Conservation (phyloP, 2,113 vertebrate species). For the Pelvicachromis taeniatus region DNA sequence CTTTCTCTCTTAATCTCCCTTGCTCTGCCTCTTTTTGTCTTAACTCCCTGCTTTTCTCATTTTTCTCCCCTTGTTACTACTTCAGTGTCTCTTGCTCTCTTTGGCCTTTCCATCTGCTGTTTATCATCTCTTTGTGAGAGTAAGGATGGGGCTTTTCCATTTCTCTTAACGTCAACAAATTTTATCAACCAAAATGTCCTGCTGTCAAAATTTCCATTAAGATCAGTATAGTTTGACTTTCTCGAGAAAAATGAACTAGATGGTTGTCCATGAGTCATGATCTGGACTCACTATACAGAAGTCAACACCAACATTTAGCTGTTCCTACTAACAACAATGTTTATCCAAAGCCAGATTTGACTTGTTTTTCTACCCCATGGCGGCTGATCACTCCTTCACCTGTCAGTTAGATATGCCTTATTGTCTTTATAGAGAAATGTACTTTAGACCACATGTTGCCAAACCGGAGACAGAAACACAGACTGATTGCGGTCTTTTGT, state of each 20-base stretch:
- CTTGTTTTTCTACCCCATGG: neutral
- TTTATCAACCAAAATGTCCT: neutral
- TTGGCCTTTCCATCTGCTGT: neutral
- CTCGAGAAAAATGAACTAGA: neutral
- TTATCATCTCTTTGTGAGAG: neutral
- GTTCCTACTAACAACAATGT: neutral
- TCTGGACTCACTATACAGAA: neutral
- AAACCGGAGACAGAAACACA: neutral
- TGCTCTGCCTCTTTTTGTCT: neutral
- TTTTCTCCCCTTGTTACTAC: neutral
- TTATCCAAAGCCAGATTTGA: neutral
- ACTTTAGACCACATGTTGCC: neutral
- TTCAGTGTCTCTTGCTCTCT: neutral
- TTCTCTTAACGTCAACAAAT: neutral
- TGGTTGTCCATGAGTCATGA: neutral
- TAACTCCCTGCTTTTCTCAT: neutral
- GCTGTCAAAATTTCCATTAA: neutral
- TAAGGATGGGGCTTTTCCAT: fast-evolving
- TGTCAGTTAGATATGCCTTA: neutral
- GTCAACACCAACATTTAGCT: neutral
- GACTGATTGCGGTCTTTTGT: neutral
- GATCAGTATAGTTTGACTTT: neutral
- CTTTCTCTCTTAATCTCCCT: neutral
- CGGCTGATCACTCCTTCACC: neutral
- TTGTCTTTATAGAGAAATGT: neutral